Base-by-base conservation (phyloP, 2,113 vertebrate species). In the Chlorodrepanis virens region DNA sequence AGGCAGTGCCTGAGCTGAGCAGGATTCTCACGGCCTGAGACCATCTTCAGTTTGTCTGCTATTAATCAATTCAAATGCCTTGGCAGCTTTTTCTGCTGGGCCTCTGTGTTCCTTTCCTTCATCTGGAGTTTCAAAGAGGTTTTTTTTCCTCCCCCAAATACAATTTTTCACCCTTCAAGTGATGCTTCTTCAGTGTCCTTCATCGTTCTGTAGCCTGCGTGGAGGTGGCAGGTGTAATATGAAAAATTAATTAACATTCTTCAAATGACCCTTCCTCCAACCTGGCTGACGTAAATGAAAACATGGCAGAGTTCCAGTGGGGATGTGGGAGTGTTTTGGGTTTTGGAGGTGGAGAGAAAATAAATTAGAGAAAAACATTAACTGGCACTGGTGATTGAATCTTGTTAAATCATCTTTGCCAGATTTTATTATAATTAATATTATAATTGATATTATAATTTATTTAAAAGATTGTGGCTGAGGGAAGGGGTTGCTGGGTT, bases 141-240 rank as follows among this genome's bases (percentile, higher is more conserved):
- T 9, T 40, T 45, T 39, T 37, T 33, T 11, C 0, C 37, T 42
- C 33, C 59, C 31, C 27, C 33, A 60, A 28, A 22, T 37, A 4
- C 0, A 6, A 1, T 31, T 81, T 83, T 65, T 54, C 27, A 10
- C 31, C 1, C 0, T 31, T 76, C 9, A 4, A 18, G 49, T 14
- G 45, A n/a, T 65, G 6, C 27, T 53, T 29, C 15, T 33, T 31
- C 49, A 1, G 27, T 3, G 3, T 35, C 60, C 28, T 44, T 44
- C 21, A 8, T 1, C 17, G 1, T 24, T 15, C 2, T 0, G 21
- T 4, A 6, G 47, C 65, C 27, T 16, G 0, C 0, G 1, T 37
- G 78, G 78, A 53, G 78, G 22, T 37, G 64, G 65, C 71, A 90
- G 50, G 49, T 74, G 83, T 18, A 20, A 35, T 25, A 81, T 28